A percentile compares a stretch with the other conserved stretches of the same genome.
These are phyloP conservation scores for Ceuthmochares aereus DNA, from an alignment of 2,113 vertebrate species.

Conservation along the genomic window DNA sequence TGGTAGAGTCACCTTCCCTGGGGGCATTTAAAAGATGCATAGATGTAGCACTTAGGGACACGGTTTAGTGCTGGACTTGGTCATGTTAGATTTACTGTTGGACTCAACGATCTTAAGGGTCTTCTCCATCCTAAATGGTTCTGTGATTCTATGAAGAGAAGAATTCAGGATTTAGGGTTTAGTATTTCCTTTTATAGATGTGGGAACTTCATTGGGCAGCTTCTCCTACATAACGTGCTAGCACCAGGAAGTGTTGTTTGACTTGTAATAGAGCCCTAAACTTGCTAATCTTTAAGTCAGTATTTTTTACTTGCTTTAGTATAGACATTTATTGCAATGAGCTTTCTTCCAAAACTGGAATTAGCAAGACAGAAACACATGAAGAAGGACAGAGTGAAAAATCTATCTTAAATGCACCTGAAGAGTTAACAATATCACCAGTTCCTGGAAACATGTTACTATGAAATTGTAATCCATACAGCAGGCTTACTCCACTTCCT, in stretches of 20 bases:
- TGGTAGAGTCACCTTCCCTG: neutral
- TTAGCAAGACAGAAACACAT: neutral
- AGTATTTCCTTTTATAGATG: neutral
- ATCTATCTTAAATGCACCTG: neutral
- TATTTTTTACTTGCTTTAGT: neutral
- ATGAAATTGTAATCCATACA: neutral
- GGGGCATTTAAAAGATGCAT: fast-evolving
- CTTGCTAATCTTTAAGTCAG: neutral
- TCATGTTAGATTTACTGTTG: neutral
- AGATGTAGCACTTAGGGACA: neutral
- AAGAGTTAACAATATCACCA: neutral
- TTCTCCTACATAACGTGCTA: neutral
- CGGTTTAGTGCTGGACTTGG: neutral
- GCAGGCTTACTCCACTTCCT: neutral
- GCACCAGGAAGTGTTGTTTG: neutral
- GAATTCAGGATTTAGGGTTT: neutral
- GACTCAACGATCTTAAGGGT: neutral
- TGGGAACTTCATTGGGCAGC: neutral
- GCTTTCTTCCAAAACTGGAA: neutral
- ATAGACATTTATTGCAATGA: neutral
- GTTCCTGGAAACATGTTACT: neutral
- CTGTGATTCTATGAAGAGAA: neutral
- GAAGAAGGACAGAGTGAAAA: neutral
- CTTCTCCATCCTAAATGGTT: neutral
- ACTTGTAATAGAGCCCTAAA: neutral